Evolutionary conservation across 2,888 invertebrate genomes (phyloP).

Genomic region (Lagria hirta): DNA sequence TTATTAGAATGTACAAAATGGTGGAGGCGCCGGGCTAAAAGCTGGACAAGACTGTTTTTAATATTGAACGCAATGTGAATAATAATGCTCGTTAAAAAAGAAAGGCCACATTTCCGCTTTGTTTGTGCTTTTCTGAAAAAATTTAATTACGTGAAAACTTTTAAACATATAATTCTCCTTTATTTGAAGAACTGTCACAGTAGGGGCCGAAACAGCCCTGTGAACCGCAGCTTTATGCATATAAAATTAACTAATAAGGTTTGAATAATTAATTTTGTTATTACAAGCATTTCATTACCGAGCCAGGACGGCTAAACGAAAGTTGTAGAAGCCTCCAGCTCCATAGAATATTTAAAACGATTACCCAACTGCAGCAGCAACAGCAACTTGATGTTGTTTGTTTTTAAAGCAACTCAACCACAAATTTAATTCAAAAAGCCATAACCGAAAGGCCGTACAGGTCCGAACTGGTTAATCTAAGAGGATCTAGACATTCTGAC

Average conservation of each 20-base stretch:
- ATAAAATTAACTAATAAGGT: conserved; percentile 23
- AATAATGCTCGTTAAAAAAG: no score
- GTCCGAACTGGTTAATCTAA: conserved; percentile 14
- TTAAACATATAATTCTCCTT: no score
- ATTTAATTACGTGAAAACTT: no score
- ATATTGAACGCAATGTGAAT: no score
- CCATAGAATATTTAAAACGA: conserved; percentile 28
- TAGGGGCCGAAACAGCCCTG: conserved; percentile 11
- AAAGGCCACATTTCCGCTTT: no score
- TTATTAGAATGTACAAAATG: no score
- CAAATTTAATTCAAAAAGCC: conserved; percentile 19
- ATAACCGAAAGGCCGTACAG: conserved; percentile 1
- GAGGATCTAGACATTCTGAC: conserved; percentile 19
- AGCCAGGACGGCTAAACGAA: conserved; percentile 22
- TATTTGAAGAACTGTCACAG: no score
- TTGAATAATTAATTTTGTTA: conserved; percentile 28
- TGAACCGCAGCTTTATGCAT: conserved; percentile 13
- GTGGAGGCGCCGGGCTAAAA: no score
- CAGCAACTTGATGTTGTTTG: conserved; percentile 22
- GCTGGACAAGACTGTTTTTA: no score
- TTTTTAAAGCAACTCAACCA: conserved; percentile 10
- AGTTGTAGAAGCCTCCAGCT: conserved; percentile 21
- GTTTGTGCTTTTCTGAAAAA: no score
- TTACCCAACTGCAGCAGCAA: conserved; percentile 20
- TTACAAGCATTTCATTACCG: conserved; percentile 26